A percentile compares a stretch with the other conserved stretches of the same genome.
Evolutionary conservation across 2,888 invertebrate genomes (phyloP).

Genomic region (Drosophila lacicola): DNA sequence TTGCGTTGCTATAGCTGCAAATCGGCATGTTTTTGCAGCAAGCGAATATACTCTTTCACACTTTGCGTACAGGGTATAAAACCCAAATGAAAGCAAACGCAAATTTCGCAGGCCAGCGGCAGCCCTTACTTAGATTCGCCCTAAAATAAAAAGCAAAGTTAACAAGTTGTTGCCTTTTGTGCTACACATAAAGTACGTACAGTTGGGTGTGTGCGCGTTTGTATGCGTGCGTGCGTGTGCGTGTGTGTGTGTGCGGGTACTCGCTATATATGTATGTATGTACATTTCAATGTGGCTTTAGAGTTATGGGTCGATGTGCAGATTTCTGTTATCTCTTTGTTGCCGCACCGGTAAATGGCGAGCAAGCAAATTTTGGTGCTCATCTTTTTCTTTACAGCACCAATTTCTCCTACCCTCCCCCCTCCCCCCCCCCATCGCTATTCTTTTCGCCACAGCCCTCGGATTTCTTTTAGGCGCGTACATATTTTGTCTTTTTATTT

Average conservation of each 20-base stretch:
- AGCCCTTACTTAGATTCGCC: conserved; percentile 38
- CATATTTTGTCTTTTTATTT: conserved; percentile 44
- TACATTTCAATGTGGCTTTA: conserved; percentile 57
- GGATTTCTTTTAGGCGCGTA: neutral
- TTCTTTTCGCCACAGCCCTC: neutral
- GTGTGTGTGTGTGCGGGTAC: conserved; percentile 5
- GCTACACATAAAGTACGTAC: conserved; percentile 42
- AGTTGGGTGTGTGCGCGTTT: neutral
- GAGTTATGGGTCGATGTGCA: conserved; percentile 53
- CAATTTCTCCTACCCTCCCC: no score
- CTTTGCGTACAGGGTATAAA: conserved; percentile 2
- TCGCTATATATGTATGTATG: no score
- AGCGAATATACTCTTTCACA: neutral
- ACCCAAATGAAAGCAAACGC: conserved; percentile 14
- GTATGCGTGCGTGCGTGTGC: conserved; percentile 12
- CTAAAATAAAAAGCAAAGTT: conserved; percentile 77
- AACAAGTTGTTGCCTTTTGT: conserved; percentile 74
- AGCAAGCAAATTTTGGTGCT: conserved; percentile 69
- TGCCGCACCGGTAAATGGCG: conserved; percentile 57
- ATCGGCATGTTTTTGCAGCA: neutral
- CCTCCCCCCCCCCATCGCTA: neutral
- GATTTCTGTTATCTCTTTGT: conserved; percentile 61
- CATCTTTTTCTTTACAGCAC: conserved; percentile 42
- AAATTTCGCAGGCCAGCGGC: conserved; percentile 23
- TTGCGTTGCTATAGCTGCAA: neutral